Evolutionary conservation across 1,140 invertebrate genomes (phyloP), one percentile per base, ranked within the genome.

Genomic region (Micrasema minimum): DNA sequence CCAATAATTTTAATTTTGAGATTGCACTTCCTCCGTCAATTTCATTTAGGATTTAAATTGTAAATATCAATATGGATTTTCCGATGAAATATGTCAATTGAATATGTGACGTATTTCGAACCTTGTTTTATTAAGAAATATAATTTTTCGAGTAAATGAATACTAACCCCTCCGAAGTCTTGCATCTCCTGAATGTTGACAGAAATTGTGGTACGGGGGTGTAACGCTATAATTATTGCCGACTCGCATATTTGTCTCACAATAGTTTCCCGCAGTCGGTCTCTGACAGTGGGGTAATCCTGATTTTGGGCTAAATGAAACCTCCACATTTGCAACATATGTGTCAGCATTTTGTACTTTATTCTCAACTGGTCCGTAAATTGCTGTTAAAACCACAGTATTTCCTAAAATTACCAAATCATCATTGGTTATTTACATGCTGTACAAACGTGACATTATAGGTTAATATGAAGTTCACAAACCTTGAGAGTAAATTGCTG

Each of bases 121-220:
- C n/a, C n/a, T n/a, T n/a, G n/a, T n/a, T n/a, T n/a, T n/a, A n/a
- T n/a, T n/a, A n/a, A n/a, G n/a, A n/a, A n/a, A n/a, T n/a, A n/a
- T n/a, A n/a, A n/a, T n/a, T n/a, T n/a, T n/a, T 31, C 7, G 26
- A 31, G 7, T 31, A 7, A 2, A 31, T 31, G 3, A 65, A 66
- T 26, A 80, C 84, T 86, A 85, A 96, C 92, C 69, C 92, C 92
- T 71, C 94, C 93, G 79, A 85, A 88, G 84, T 95, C 89, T 82
- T 96, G 91, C 75, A 96, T 83, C 85, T 97, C 95, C 83, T 97
- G 95, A 66, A 96, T 77, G 72, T 91, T 91, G 14, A 97, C 82
- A 9, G 87, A 88, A 71, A 96, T 89, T 18, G 89, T 86, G 6
- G 93, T 89, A 35, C 93, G 85, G 4, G 95, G 95, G 84, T 95